phyloP scores from a whole-genome alignment of 2,797 vertebrate species.

The Ataeniobius toweri region DNA sequence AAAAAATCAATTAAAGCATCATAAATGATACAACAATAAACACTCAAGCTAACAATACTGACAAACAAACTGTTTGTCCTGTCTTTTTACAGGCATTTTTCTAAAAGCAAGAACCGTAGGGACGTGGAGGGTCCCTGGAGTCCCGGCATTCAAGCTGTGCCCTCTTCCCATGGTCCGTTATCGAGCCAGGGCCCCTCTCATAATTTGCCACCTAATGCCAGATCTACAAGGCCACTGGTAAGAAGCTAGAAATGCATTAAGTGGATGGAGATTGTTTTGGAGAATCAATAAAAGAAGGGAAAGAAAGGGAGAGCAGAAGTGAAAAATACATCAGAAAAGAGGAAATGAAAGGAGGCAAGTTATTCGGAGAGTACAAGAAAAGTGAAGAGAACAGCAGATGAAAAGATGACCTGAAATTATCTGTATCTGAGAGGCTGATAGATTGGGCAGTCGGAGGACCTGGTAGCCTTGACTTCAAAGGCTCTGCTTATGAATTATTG shows the following conservation, averaged over 20 bases:
- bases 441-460: constrained; percentile 24
- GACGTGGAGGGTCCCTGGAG: constrained; percentile 80
- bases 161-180: constrained; percentile 74
- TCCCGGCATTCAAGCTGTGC: constrained; percentile 77
- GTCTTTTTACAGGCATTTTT: constrained; percentile 83
- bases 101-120: constrained; percentile 82
- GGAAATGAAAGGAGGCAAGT: constrained; percentile 18
- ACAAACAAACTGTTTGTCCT: not conserved
- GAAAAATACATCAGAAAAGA: constrained; percentile 13
- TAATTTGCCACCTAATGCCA: constrained; percentile 66
- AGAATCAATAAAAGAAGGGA: not conserved
- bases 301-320: not conserved
- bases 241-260: constrained; percentile 21
- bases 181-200: constrained; percentile 56
- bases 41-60: too few relatives aligned
- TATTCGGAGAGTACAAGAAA: constrained; percentile 27
- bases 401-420: constrained; percentile 27
- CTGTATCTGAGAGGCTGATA: constrained; percentile 26
- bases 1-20: too few relatives aligned
- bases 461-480: constrained; percentile 65
- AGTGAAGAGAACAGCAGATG: constrained; percentile 14
- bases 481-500: constrained; percentile 64
- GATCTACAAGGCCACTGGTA: constrained; percentile 63
- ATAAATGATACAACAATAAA: too few relatives aligned
- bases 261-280: not conserved